Evolutionary conservation across 1,140 invertebrate genomes (phyloP).

Genomic region (Cephus cinctus): DNA sequence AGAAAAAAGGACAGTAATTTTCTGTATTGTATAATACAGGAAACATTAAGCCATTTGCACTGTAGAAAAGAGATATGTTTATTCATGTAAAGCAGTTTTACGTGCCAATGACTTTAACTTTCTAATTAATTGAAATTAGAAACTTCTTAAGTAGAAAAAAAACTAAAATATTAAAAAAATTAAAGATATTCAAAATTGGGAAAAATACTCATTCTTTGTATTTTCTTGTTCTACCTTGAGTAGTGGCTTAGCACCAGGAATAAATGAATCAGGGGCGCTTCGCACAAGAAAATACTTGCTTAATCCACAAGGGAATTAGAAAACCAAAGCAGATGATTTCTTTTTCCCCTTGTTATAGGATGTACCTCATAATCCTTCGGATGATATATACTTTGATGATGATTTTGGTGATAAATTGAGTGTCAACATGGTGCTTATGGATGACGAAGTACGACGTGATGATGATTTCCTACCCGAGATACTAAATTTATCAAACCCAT

Average conservation of each 20-base stretch:
- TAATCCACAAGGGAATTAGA: no score
- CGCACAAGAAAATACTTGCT: no score
- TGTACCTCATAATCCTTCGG: constrained; percentile 23
- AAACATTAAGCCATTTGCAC: no score
- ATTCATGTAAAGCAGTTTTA: not conserved
- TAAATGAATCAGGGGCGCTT: no score
- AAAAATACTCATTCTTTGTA: not conserved
- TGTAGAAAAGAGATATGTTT: constrained; percentile 5
- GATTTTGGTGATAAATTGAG: constrained; percentile 39
- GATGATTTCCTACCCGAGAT: constrained; percentile 29
- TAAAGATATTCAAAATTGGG: no score
- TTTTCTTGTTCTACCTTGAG: no score
- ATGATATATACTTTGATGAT: constrained; percentile 45
- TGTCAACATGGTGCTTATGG: constrained; percentile 37
- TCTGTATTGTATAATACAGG: no score
- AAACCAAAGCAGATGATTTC: no score
- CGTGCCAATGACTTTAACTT: not conserved
- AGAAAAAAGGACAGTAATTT: no score
- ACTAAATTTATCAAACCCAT: constrained; percentile 17
- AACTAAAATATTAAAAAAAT: no score
- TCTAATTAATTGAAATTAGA: not conserved
- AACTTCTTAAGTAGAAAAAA: no score
- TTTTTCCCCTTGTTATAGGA: constrained; percentile 29
- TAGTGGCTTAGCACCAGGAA: no score
- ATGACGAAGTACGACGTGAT: constrained; percentile 18